Conservation (phyloP, 2,888 invertebrate genomes). For the Abrostola triplasia region DNA sequence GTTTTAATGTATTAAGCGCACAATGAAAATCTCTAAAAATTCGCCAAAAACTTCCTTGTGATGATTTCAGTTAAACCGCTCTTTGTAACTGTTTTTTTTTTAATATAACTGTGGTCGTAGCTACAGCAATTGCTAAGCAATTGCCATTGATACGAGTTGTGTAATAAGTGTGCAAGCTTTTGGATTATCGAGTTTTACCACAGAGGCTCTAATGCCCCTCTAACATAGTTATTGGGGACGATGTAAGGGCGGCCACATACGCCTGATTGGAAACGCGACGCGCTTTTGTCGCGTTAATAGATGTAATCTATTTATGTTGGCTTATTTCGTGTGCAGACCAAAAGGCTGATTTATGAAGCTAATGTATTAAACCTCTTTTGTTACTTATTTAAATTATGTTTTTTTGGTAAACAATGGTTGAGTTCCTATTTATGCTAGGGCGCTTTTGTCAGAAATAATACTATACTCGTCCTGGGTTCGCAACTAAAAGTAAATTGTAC, state of each 20-base stretch:
- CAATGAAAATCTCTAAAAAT: too few species aligned
- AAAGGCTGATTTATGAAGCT: slow-evolving; percentile 14
- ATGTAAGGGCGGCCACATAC: slow-evolving; percentile 33
- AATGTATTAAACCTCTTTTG: slow-evolving; percentile 3
- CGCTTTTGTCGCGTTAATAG: slow-evolving; percentile 29
- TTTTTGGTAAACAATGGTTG: slow-evolving; percentile 1
- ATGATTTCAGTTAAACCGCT: too few species aligned
- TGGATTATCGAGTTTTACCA: slow-evolving; percentile 42
- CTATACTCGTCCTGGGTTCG: background rate
- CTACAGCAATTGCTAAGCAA: background rate
- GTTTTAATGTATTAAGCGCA: too few species aligned
- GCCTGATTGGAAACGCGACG: slow-evolving; percentile 41
- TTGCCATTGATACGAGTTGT: background rate
- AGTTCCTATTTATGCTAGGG: background rate
- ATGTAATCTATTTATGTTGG: slow-evolving; percentile 25
- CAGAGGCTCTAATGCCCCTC: slow-evolving; percentile 40
- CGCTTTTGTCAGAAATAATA: background rate
- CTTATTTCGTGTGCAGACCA: slow-evolving; percentile 14
- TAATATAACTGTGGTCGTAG: background rate
- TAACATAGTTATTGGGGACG: slow-evolving; percentile 43
- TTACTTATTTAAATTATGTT: slow-evolving; percentile 2
- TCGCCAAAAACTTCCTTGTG: too few species aligned
- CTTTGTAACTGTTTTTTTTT: too few species aligned
- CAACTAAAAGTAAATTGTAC: slow-evolving; percentile 1
- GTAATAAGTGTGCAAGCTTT: slow-evolving; percentile 2